phyloP scores from a whole-genome alignment of 2,888 invertebrate genomes.

The Cerastis rubricosa region DNA sequence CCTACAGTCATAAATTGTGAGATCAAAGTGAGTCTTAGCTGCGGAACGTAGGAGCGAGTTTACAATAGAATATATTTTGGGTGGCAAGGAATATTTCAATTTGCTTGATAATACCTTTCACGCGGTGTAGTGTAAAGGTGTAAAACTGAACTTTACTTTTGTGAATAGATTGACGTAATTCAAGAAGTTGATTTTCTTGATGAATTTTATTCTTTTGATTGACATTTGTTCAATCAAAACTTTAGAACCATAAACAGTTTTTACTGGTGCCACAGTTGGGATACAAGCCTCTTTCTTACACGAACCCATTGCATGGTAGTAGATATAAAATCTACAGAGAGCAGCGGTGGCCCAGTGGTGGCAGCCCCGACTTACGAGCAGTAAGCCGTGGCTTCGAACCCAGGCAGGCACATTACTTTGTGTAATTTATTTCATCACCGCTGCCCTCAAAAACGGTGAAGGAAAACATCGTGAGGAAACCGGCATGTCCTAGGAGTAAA shows the following conservation, averaged over 20 bases:
- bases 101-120: constrained; percentile 5
- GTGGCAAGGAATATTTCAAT: constrained; percentile 12
- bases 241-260: not conserved
- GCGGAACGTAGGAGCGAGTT: constrained; percentile 27
- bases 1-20: constrained; percentile 52
- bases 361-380: no score
- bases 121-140: not conserved
- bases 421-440: no score
- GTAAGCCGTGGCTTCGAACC: no score
- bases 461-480: no score
- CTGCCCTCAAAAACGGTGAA: no score
- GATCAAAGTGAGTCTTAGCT: constrained; percentile 45
- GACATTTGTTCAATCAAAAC: not conserved
- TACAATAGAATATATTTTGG: constrained; percentile 36
- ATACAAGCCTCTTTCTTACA: not conserved
- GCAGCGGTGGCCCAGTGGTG: no score
- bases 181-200: not conserved
- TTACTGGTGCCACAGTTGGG: not conserved
- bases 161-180: not conserved
- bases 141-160: not conserved
- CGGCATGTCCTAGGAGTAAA: no score
- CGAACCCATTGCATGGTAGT: no score
- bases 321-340: no score
- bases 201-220: not conserved
- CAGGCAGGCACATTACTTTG: no score